These are phyloP conservation scores for Phengaris arion DNA, from an alignment of 2,888 invertebrate species.

Conservation along the genomic window DNA sequence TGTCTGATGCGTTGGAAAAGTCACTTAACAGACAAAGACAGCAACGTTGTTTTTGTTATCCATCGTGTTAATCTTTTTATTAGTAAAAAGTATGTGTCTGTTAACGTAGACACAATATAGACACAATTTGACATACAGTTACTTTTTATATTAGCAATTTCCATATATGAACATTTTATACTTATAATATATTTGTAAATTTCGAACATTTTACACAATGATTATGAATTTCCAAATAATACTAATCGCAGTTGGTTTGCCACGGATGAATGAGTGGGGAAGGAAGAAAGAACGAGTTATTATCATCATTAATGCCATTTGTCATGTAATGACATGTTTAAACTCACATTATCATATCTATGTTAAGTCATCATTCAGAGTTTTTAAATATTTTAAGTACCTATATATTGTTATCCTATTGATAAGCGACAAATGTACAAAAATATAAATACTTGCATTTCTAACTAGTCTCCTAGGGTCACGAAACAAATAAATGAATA, in stretches of 20 bases:
- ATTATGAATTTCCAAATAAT: slow-evolving; percentile 14
- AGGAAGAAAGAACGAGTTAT: slow-evolving; percentile 8
- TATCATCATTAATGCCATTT: slow-evolving; percentile 27
- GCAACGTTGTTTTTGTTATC: too few relatives aligned
- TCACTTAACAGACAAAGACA: too few relatives aligned
- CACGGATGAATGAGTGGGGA: slow-evolving; percentile 16
- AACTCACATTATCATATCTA: slow-evolving; percentile 74
- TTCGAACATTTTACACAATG: slow-evolving; percentile 6
- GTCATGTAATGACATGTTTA: slow-evolving; percentile 32
- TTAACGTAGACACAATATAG: too few relatives aligned
- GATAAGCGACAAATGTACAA: slow-evolving; percentile 76
- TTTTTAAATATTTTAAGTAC: slow-evolving; percentile 71
- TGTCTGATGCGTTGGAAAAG: too few relatives aligned
- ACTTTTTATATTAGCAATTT: not conserved
- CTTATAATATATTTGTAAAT: slow-evolving; percentile 3
- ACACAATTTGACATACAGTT: not conserved
- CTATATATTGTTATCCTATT: slow-evolving; percentile 65
- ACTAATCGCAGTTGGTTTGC: not conserved
- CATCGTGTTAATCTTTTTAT: too few relatives aligned
- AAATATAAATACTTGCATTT: slow-evolving; percentile 73
- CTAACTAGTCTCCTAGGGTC: slow-evolving; percentile 76
- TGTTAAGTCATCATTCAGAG: slow-evolving; percentile 56
- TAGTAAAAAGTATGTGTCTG: too few relatives aligned
- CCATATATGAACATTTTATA: slow-evolving; percentile 4
- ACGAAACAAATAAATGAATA: slow-evolving; percentile 55